Percentiles rank a stretch among this genome's conserved stretches.
These are phyloP conservation scores for Ispidina lecontei DNA, from an alignment of 2,797 vertebrate genomes.

Conservation along the genomic window DNA sequence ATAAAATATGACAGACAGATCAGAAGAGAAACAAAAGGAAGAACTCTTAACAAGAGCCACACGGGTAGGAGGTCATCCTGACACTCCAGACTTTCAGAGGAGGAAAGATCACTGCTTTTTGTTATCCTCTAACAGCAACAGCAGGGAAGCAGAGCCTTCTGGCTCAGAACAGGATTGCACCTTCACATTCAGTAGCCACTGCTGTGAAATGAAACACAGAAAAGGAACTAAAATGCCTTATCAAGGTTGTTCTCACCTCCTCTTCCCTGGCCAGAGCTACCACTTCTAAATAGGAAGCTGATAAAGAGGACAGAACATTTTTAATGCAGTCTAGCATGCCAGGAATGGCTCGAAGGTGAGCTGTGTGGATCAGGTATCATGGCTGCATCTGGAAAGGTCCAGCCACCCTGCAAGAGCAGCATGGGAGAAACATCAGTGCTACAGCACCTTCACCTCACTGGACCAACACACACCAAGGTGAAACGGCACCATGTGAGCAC, in stretches of 20 bases:
- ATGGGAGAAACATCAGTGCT: neutral
- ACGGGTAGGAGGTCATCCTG: neutral
- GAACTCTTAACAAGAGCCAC: neutral
- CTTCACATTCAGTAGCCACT: neutral
- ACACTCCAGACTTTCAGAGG: neutral
- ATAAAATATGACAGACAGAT: neutral
- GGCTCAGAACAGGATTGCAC: neutral
- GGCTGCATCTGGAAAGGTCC: neutral
- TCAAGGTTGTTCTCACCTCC: neutral
- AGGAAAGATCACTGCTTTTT: neutral
- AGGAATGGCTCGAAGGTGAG: neutral
- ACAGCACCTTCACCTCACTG: neutral
- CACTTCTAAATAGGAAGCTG: neutral
- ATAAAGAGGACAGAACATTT: neutral
- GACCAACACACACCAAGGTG: neutral
- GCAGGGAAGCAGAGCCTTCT: neutral
- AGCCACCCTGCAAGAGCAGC: neutral
- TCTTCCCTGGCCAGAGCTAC: neutral
- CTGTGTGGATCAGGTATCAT: neutral
- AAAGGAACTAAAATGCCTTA: neutral
- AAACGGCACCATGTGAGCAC: neutral
- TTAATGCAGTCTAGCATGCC: rapidly evolving
- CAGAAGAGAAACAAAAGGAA: neutral
- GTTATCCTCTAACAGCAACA: neutral
- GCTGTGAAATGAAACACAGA: neutral